Percentiles rank a stretch among this genome's conserved stretches.
These are phyloP conservation scores for Caerostris extrusa DNA, from an alignment of 1,140 invertebrate species.

Conservation along the genomic window DNA sequence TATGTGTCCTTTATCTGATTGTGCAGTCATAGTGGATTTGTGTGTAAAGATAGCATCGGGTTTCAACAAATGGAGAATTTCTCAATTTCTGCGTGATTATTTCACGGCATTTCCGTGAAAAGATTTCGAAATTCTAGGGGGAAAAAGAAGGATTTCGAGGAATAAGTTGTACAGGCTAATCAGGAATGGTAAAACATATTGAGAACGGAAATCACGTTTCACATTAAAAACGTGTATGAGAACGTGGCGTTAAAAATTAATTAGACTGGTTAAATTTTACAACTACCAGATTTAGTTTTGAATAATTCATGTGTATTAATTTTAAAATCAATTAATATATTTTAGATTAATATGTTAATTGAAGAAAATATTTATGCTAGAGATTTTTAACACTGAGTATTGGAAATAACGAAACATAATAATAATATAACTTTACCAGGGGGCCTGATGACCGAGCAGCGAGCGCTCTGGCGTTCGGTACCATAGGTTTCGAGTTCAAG, in stretches of 20 bases:
- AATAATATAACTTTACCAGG: too few species aligned
- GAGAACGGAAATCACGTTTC: neutral
- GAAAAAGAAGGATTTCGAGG: neutral
- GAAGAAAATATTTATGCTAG: too few species aligned
- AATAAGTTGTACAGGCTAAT: neutral
- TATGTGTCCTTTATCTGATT: neutral
- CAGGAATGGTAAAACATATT: neutral
- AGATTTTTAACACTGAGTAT: too few species aligned
- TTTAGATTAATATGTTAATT: too few species aligned
- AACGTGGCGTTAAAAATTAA: neutral
- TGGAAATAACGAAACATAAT: too few species aligned
- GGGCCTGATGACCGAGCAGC: too few species aligned
- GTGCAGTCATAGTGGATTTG: neutral
- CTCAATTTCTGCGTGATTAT: neutral
- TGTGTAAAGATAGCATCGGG: neutral
- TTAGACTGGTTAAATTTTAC: too few species aligned
- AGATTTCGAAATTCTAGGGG: neutral
- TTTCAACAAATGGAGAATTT: neutral
- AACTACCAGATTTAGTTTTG: too few species aligned
- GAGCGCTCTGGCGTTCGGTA: too few species aligned
- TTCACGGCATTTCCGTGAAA: neutral
- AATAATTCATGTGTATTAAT: too few species aligned
- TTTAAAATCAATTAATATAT: too few species aligned
- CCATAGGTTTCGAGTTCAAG: too few species aligned
- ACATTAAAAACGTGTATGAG: neutral